Evolutionary conservation across 2,888 invertebrate species (phyloP).

Genomic region (Eupithecia subumbrata): DNA sequence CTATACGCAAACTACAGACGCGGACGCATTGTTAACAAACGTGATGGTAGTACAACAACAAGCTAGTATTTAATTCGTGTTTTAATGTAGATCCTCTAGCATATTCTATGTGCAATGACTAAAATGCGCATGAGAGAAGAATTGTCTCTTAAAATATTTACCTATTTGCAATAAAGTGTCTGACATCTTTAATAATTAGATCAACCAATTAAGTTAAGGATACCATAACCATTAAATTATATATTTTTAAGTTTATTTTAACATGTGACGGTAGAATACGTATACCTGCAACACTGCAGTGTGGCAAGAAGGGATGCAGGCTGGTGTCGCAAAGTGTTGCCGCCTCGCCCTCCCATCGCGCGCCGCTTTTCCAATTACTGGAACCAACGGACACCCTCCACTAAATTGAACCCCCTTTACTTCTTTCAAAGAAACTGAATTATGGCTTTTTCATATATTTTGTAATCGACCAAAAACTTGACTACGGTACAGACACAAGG

Average conservation of each 20-base stretch:
- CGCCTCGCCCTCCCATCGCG: constrained; percentile 77
- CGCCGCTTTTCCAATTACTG: constrained; percentile 80
- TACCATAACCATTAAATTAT: not conserved
- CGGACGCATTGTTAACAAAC: no score
- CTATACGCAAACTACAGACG: no score
- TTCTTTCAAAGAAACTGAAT: constrained; percentile 16
- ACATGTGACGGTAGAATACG: not conserved
- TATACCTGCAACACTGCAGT: constrained; percentile 67
- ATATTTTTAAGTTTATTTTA: not conserved
- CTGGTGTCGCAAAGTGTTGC: constrained; percentile 70
- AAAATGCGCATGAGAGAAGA: no score
- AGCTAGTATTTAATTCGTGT: no score
- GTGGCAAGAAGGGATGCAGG: constrained; percentile 64
- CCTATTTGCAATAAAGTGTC: not conserved
- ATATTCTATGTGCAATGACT: no score
- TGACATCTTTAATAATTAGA: not conserved
- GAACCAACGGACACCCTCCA: constrained; percentile 57
- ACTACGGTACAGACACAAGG: not conserved
- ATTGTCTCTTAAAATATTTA: not conserved
- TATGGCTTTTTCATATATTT: not conserved
- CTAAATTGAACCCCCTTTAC: constrained; percentile 16
- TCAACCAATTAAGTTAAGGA: not conserved
- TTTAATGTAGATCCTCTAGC: no score
- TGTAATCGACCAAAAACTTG: not conserved
- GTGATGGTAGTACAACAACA: no score